Evolutionary conservation across 1,140 invertebrate species (phyloP), one percentile per base, ranked within the genome.

Genomic region (Aphis gossypii): DNA sequence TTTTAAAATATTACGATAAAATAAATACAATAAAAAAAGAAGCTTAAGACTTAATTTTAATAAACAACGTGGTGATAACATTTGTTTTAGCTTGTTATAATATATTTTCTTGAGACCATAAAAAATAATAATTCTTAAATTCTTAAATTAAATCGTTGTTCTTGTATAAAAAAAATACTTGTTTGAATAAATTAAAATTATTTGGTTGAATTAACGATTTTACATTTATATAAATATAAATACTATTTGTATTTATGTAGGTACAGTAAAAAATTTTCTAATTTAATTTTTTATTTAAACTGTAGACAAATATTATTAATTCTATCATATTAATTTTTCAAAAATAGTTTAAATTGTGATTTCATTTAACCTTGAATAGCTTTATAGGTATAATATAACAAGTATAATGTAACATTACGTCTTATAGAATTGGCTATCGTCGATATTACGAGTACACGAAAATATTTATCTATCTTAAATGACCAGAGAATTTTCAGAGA

Each of bases 401-500:
- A 54, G 38, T 88, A 5, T 38, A 54, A 35, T 38, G 20, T 88
- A 68, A n/a, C 18, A 68, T 68, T 68, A n/a, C 5, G 6, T 88
- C 48, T 88, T 21, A 35, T 2, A 9, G 21, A 88, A 44, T 87
- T 44, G 20, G 30, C 46, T 87, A 48, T 54, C 21, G 21, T 35
- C 87, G n/a, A 51, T 89, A 89, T 38, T 9, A 25, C 38, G 38
- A 41, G 1, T 41, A 41, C 23, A 89, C 2, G 1, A 76, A 76
- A 76, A 76, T 83, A 46, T 46, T 30, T 86, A 30, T 44, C 2
- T 86, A 89, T 89, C 87, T 89, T 35, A 54, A 89, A 88, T 54
- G 35, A 35, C 8, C 21, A 38, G 30, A n/a, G 54, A 51, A 56
- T 89, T 76, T 38, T 21, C 2, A 25, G 88, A 38, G 30, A 89